Evolutionary conservation across 2,888 invertebrate species (phyloP), one percentile per base, ranked within the genome.

Genomic region (Erpobdella octoculata): DNA sequence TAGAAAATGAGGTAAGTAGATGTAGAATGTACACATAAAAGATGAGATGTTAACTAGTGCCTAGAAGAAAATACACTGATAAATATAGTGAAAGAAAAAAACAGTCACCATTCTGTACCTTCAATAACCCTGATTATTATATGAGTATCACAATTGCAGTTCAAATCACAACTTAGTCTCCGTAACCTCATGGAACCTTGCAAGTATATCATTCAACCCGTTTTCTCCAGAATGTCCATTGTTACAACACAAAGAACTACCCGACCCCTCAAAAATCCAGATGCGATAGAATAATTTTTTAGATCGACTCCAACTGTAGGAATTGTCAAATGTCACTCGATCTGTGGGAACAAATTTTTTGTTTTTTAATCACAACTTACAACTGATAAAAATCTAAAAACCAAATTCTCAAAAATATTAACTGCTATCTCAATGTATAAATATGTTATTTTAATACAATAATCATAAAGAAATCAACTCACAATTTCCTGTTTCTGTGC

Each of bases 261-360:
- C n/a, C n/a, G n/a, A n/a, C n/a, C 28, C 53, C n/a, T 53, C 53
- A 21, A 53, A n/a, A 28, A 53, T 53, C 62, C 62, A 35, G 18
- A 65, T 36, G 9, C 35, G 35, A 18, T 65, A 65, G 21, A 65
- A 65, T 15, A 68, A 18, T 6, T 12, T 68, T n/a, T 68, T 68
- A 31, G 36, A 41, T n/a, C 48, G 6, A 18, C 46, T 68, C 68
- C 68, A 68, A 48, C 68, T 68, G 68, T 68, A 46, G 0, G 68
- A 46, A 18, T 68, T 68, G 68, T 68, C 68, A 31, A 68, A 68
- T 21, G 35, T 25, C 15, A 68, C n/a, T 46, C 33, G 21, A 25
- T 68, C 68, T 68, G 41, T 1, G 2, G 9, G 25, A 38, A 65
- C 4, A 15, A 15, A 59, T 12, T 59, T 15, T 9, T 59, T 12